Evolutionary conservation across 2,113 vertebrate species (phyloP), one percentile per base, ranked within the genome.

Genomic region (Phalacrocorax aristotelis): DNA sequence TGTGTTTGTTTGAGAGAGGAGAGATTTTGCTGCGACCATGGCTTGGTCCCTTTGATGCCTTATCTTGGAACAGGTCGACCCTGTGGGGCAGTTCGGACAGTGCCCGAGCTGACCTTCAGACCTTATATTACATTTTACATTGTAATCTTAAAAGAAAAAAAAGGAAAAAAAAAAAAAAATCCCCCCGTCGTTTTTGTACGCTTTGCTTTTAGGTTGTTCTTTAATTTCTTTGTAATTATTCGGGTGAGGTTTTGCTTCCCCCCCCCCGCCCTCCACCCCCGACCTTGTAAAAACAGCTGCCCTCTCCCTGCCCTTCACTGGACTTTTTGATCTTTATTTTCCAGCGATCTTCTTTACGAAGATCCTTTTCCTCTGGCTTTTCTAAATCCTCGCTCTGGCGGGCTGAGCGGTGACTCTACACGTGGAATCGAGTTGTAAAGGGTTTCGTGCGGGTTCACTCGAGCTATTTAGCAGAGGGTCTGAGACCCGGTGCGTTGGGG

Each of bases 1-100:
- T 96, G 96, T 97, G 97, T 98, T 98, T 57, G 80, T 95, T 97
- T 82, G 88, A 97, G 96, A 97, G 95, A 95, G 97, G 96, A 81
- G 92, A 96, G 96, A 97, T 94, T 95, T 97, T 97, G 98, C 97
- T 98, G 94, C 97, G 97, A 98, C 98, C 98, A 98, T 98, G 98
- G 95, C 72, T 95, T 98, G 98, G 98, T 98, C 98, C 62, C 89
- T 97, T 95, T 91, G 93, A 97, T 97, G 98, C 98, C 98, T 98
- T 98, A 98, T 95, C 97, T 97, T 79, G 68, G 86, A 87, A 65
- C 78, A 72, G 85, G 38, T 29, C 14, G 14, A 38, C 85, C 79
- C 84, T 52, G 32, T 11, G 82, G 75, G 82, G 36, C 11, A 1
- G 22, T 25, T 36, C 1, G 10, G 83, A 60, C 16, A 1, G 65